Evolutionary conservation across 2,113 vertebrate species (phyloP).

Genomic region (Alaudala cheleensis): DNA sequence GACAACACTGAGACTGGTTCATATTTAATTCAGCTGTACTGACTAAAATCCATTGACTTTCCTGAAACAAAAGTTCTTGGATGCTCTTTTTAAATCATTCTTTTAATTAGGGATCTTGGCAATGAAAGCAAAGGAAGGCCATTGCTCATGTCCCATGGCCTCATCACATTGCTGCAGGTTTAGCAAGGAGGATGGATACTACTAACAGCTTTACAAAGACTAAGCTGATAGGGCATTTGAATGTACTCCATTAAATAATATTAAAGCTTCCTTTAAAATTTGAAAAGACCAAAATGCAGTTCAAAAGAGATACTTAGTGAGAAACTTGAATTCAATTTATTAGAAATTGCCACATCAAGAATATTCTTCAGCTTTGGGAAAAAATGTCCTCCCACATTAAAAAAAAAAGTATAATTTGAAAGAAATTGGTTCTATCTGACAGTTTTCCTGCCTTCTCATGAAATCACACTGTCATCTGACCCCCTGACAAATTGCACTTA

Average conservation of each 20-base stretch:
- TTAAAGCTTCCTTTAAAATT: neutral
- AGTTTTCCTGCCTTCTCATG: neutral
- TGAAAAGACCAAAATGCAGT: neutral
- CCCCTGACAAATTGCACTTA: neutral
- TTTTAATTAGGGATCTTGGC: neutral
- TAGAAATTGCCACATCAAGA: neutral
- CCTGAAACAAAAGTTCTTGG: neutral
- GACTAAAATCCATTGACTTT: neutral
- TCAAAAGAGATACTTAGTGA: neutral
- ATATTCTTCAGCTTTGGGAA: neutral
- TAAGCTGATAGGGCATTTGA: neutral
- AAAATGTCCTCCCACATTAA: neutral
- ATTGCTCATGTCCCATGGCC: neutral
- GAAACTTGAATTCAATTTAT: neutral
- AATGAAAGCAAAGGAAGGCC: neutral
- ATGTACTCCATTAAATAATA: neutral
- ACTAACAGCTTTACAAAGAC: neutral
- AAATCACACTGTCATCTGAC: neutral
- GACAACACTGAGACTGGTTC: neutral
- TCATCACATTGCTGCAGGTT: neutral
- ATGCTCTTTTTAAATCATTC: neutral
- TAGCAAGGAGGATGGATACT: neutral
- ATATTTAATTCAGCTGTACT: neutral
- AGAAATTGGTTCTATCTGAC: neutral
- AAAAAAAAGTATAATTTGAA: neutral